A percentile compares a stretch with the other conserved stretches of the same genome.
Evolutionary conservation across 2,888 invertebrate species (phyloP).

Genomic region (Andrena minutula): DNA sequence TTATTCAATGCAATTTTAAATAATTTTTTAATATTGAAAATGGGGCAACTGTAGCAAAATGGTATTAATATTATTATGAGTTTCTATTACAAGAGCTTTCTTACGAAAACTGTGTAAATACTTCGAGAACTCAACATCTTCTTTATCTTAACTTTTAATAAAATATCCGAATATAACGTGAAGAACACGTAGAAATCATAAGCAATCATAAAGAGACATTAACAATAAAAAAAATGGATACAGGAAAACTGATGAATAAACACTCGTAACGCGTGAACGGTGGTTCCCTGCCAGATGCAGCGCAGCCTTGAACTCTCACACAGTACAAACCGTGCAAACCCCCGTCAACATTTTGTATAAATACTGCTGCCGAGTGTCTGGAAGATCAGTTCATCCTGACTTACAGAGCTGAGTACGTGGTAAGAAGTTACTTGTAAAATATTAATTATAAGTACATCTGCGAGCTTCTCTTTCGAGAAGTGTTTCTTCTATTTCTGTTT

Average conservation of each 20-base stretch:
- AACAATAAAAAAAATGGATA: background rate
- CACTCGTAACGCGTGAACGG: conserved; percentile 11
- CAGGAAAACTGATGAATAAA: background rate
- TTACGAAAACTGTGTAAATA: no score
- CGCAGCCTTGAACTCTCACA: conserved; percentile 42
- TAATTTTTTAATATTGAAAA: no score
- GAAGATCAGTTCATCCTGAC: conserved; percentile 22
- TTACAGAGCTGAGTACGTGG: background rate
- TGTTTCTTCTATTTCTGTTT: no score
- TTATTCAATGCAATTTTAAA: no score
- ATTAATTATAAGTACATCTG: background rate
- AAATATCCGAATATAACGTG: no score
- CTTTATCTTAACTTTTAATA: no score
- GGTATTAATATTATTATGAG: no score
- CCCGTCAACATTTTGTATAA: conserved; percentile 33
- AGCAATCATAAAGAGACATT: background rate
- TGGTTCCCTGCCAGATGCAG: conserved; percentile 40
- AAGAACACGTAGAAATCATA: no score
- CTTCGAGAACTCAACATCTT: no score
- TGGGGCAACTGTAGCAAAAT: no score
- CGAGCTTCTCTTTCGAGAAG: no score
- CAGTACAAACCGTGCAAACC: background rate
- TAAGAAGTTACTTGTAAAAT: conserved; percentile 29
- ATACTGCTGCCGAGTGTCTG: conserved; percentile 20
- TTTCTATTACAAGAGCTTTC: no score